These are phyloP conservation scores for Prosapia bicincta DNA, from an alignment of 2,888 invertebrate genomes.

Conservation along the genomic window DNA sequence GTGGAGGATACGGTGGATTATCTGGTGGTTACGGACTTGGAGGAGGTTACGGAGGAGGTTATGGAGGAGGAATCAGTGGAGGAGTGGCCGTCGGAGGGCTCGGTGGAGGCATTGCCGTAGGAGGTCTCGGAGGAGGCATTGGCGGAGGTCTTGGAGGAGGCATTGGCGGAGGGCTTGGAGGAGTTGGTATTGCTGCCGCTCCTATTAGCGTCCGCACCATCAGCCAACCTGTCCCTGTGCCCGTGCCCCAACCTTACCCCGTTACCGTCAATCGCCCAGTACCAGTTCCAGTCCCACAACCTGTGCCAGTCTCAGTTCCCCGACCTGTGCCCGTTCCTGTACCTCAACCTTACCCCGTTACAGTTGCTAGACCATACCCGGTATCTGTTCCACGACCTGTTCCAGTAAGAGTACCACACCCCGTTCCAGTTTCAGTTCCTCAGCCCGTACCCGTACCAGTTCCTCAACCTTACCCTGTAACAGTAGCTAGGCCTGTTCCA, in stretches of 20 bases:
- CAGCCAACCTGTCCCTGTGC: slow-evolving; percentile 30
- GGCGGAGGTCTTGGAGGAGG: slow-evolving; percentile 7
- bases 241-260: slow-evolving; percentile 34
- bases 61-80: background rate
- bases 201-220: slow-evolving; percentile 25
- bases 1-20: background rate
- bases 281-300: slow-evolving; percentile 33
- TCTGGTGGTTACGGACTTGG: too few relatives aligned
- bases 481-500: slow-evolving; percentile 34
- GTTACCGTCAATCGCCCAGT: slow-evolving; percentile 33
- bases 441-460: slow-evolving; percentile 35
- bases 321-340: slow-evolving; percentile 45
- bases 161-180: background rate
- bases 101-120: slow-evolving; percentile 6
- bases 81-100: background rate
- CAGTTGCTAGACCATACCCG: slow-evolving; percentile 35
- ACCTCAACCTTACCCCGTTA: slow-evolving; percentile 36
- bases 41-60: background rate
- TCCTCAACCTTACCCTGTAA: slow-evolving; percentile 37
- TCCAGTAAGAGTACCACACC: slow-evolving; percentile 36
- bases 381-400: slow-evolving; percentile 37
- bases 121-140: slow-evolving; percentile 7
- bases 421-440: slow-evolving; percentile 34
- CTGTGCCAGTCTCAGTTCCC: slow-evolving; percentile 34
- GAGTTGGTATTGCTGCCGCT: slow-evolving; percentile 16